A percentile compares a stretch with the other conserved stretches of the same genome.
Evolutionary conservation across 2,888 invertebrate genomes (phyloP).

Genomic region (Latrodectus hesperus): DNA sequence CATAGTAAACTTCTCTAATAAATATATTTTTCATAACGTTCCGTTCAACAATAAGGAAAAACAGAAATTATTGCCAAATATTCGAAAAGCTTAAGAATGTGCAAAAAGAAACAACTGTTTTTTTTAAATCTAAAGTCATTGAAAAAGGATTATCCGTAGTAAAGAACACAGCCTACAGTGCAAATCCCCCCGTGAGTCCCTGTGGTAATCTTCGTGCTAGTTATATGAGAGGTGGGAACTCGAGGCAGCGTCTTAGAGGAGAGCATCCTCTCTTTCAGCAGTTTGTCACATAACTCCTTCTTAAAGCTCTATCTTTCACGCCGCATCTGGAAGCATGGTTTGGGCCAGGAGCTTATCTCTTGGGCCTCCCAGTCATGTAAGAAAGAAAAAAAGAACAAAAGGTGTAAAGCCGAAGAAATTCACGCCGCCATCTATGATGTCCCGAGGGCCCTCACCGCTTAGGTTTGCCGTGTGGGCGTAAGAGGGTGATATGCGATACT

Average conservation of each 20-base stretch:
- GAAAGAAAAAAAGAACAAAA: slow-evolving; percentile 30
- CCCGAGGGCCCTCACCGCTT: slow-evolving; percentile 1
- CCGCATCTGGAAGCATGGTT: slow-evolving; percentile 35
- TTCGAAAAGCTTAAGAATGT: too few relatives aligned
- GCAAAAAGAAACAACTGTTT: background rate
- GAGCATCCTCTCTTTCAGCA: slow-evolving; percentile 12
- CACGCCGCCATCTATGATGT: background rate
- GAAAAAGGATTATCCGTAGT: slow-evolving; percentile 29
- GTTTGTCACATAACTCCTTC: slow-evolving; percentile 53
- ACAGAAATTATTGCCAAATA: too few relatives aligned
- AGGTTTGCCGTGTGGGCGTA: background rate
- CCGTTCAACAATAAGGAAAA: too few relatives aligned
- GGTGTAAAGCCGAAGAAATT: slow-evolving; percentile 20
- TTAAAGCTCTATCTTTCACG: slow-evolving; percentile 46
- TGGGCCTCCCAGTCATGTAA: background rate
- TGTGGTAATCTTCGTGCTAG: slow-evolving; percentile 15
- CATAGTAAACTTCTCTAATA: too few relatives aligned
- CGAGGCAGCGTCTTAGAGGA: background rate
- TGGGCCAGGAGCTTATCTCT: slow-evolving; percentile 30
- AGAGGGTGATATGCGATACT: too few relatives aligned
- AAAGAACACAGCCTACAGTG: slow-evolving; percentile 13
- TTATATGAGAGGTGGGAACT: background rate
- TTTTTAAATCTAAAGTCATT: slow-evolving; percentile 41
- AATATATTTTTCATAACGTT: too few relatives aligned
- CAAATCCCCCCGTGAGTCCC: slow-evolving; percentile 41